These are phyloP conservation scores for Picathartes gymnocephalus DNA, from an alignment of 2,113 vertebrate species.

Conservation along the genomic window DNA sequence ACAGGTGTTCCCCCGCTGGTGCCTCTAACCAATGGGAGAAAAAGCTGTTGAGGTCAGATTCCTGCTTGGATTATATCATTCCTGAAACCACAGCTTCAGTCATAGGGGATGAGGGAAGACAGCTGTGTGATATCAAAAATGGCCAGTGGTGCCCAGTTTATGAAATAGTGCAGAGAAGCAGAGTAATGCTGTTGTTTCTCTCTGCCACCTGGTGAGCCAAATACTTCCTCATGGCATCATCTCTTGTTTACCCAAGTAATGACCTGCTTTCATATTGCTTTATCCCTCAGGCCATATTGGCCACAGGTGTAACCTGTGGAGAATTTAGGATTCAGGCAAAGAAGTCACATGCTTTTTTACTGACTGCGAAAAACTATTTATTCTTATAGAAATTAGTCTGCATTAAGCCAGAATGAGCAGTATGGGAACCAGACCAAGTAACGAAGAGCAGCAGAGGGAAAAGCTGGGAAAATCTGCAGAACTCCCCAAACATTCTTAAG, in stretches of 20 bases:
- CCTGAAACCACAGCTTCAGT: not conserved
- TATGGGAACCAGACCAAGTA: not conserved
- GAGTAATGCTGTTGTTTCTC: not conserved
- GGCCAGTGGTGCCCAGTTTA: not conserved
- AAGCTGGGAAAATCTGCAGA: not conserved
- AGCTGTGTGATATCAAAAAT: not conserved
- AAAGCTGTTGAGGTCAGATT: not conserved
- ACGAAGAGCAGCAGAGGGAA: not conserved
- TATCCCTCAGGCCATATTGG: not conserved
- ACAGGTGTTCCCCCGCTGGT: not conserved
- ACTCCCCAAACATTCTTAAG: not conserved
- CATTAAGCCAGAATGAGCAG: not conserved
- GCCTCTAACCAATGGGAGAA: not conserved
- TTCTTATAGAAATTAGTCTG: not conserved
- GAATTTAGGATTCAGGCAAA: not conserved
- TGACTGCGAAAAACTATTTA: not conserved
- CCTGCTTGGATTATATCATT: not conserved
- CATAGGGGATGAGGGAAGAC: not conserved
- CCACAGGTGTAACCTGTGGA: not conserved
- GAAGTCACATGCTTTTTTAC: not conserved
- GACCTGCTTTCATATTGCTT: not conserved
- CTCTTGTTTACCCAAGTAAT: not conserved
- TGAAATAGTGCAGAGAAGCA: not conserved
- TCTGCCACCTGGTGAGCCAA: not conserved
- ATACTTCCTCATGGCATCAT: not conserved